Evolutionary conservation across 1,140 invertebrate genomes (phyloP).

Genomic region (Diabrotica undecimpunctata): DNA sequence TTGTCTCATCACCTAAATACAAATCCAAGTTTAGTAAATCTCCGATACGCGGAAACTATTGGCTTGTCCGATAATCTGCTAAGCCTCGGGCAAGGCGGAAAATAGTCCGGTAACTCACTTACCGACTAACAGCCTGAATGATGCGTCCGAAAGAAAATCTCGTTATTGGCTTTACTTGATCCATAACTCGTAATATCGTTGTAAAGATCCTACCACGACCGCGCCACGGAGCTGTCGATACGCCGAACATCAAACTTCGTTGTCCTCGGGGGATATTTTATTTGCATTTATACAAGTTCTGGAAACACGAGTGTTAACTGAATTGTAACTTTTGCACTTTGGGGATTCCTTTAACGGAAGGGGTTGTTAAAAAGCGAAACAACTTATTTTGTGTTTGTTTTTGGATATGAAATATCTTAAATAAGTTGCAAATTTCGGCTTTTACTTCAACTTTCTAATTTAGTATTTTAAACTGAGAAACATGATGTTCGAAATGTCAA

Average conservation of each 20-base stretch:
- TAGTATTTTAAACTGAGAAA: too few species aligned
- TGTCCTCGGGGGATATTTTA: not conserved
- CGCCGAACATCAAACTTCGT: not conserved
- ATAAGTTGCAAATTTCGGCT: too few species aligned
- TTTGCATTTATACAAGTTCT: conserved; percentile 2
- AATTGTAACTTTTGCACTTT: conserved; percentile 1
- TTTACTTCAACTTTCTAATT: too few species aligned
- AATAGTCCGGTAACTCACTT: conserved; percentile 2
- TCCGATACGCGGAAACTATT: not conserved
- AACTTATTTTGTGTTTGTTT: too few species aligned
- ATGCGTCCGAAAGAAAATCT: not conserved
- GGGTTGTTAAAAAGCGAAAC: too few species aligned
- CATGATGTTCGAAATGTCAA: too few species aligned
- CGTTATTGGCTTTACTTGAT: not conserved
- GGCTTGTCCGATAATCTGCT: not conserved
- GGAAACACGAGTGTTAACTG: not conserved
- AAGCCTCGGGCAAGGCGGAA: not conserved
- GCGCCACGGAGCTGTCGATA: not conserved
- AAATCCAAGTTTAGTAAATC: too few species aligned
- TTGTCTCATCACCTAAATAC: too few species aligned
- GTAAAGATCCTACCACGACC: not conserved
- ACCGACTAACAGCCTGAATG: not conserved
- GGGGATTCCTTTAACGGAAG: not conserved
- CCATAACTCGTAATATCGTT: not conserved
- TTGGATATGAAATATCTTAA: too few species aligned